Conservation (phyloP, 2,113 vertebrate species). For the Hippocampus barbouri region DNA sequence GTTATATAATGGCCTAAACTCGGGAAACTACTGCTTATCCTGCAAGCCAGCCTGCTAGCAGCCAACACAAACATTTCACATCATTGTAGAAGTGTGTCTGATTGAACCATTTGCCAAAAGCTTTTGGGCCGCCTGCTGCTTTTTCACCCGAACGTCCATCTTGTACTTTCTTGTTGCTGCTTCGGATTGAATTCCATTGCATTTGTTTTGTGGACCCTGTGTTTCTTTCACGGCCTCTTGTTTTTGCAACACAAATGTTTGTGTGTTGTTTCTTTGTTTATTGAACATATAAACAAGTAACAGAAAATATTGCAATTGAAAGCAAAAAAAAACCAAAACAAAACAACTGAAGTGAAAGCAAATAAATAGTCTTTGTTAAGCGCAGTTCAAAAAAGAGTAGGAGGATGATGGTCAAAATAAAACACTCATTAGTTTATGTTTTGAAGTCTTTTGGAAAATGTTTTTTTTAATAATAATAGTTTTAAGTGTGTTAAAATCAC, state of each 20-base stretch:
- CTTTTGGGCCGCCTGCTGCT: background rate
- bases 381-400: too few species aligned
- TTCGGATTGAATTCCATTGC: background rate
- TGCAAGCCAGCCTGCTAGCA: constrained; percentile 19
- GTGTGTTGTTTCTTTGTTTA: too few species aligned
- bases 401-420: too few species aligned
- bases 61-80: constrained; percentile 17
- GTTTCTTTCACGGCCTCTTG: background rate
- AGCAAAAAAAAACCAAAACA: too few species aligned
- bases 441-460: too few species aligned
- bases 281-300: too few species aligned
- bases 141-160: background rate
- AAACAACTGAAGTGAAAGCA: too few species aligned
- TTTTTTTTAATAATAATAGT: too few species aligned
- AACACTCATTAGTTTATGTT: too few species aligned
- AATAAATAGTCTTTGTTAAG: too few species aligned
- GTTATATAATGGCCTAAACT: constrained; percentile 49
- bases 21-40: constrained; percentile 36
- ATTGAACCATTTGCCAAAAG: background rate
- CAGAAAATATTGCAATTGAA: too few species aligned
- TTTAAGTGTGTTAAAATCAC: too few species aligned
- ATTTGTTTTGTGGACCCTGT: background rate
- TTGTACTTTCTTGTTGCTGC: background rate
- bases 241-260: background rate
- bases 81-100: constrained; percentile 15